Percentiles rank a stretch among this genome's conserved stretches.
Evolutionary conservation across 2,888 invertebrate genomes (phyloP).

Genomic region (Eucriotettix oculatus): DNA sequence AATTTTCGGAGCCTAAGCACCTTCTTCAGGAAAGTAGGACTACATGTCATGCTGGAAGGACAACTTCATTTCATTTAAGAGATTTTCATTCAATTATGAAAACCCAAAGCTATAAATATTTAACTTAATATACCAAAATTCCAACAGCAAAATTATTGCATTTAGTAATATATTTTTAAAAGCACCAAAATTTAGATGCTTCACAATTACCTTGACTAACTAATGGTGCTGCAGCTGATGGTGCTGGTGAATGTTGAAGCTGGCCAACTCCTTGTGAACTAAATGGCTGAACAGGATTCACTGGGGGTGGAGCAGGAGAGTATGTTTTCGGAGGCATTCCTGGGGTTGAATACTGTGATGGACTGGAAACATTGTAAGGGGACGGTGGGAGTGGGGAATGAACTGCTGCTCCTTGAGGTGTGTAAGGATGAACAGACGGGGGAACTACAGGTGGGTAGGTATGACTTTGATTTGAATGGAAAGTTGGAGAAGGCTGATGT

Average conservation of each 20-base stretch:
- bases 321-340: not conserved
- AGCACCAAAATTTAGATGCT: too few species aligned
- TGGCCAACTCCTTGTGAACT: not conserved
- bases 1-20: too few species aligned
- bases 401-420: not conserved
- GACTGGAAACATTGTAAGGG: not conserved
- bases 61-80: too few species aligned
- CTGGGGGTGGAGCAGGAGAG: not conserved
- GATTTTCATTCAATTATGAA: too few species aligned
- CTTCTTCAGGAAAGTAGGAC: too few species aligned
- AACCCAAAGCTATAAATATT: not conserved
- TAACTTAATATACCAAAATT: not conserved
- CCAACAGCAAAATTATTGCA: too few species aligned
- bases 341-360: not conserved
- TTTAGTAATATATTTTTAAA: too few species aligned
- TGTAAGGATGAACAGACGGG: not conserved
- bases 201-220: too few species aligned
- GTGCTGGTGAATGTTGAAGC: not conserved
- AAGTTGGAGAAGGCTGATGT: too few species aligned
- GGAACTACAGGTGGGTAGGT: not conserved
- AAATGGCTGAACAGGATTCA: not conserved
- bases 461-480: too few species aligned
- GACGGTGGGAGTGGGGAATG: not conserved
- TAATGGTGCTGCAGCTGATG: not conserved
- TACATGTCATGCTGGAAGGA: too few species aligned